Conservation (phyloP, 2,113 vertebrate genomes). For the Strix aluco region DNA sequence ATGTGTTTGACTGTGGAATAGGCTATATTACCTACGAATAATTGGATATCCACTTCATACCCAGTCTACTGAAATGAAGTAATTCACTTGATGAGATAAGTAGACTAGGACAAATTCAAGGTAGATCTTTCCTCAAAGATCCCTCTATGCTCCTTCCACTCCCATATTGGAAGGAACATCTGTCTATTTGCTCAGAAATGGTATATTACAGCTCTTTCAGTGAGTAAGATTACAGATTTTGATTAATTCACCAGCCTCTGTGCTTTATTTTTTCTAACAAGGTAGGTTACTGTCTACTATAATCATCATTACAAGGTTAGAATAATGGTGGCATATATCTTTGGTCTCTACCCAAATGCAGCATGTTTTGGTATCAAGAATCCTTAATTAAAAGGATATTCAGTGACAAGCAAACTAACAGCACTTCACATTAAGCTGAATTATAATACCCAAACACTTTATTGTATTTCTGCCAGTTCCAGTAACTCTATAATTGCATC, state of each 20-base stretch:
- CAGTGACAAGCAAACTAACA: slow-evolving; percentile 51
- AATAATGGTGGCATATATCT: not conserved
- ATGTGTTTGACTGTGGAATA: not conserved
- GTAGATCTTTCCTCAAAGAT: not conserved
- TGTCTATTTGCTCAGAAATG: not conserved
- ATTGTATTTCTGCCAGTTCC: slow-evolving; percentile 40
- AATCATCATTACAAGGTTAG: not conserved
- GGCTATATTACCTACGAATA: not conserved
- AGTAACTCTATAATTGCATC: slow-evolving; percentile 33
- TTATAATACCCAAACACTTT: slow-evolving; percentile 27
- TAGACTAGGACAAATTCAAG: not conserved
- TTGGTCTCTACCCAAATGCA: slow-evolving; percentile 9
- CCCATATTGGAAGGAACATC: not conserved
- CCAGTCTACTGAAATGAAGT: not conserved
- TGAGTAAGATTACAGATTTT: slow-evolving; percentile 11
- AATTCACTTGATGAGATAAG: not conserved
- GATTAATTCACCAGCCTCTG: not conserved
- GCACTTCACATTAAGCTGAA: slow-evolving; percentile 41
- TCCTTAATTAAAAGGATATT: slow-evolving; percentile 51
- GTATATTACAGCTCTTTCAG: not conserved
- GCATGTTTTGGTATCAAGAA: not conserved
- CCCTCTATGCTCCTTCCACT: not conserved
- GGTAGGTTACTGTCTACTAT: not conserved
- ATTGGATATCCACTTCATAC: not conserved
- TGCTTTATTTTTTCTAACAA: not conserved